Evolutionary conservation across 2,113 vertebrate genomes (phyloP), one percentile per base, ranked within the genome.

Genomic region (Pterophyllum scalare): DNA sequence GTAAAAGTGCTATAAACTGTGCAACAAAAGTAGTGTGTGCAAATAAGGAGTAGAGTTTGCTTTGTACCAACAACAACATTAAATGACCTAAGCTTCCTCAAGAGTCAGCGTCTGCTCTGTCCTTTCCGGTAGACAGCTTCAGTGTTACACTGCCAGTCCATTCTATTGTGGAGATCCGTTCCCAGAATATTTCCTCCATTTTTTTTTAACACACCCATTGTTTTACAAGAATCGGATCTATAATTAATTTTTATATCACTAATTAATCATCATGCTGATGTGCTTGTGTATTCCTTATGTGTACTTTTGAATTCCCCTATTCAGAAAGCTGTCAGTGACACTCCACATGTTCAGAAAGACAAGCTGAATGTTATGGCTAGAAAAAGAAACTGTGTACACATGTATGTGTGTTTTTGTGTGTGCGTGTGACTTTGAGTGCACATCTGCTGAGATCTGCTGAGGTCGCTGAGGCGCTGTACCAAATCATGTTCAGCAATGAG

Each of bases 241-340:
- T 31, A 4, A 60, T 5, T 17, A 49, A 3, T 49, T 49, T 5
- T 2, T 6, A 19, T 19, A 20, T 11, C 64, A 40, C 35, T 74
- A 15, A 77, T 49, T 49, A 49, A 49, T 49, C 15, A 38, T 35
- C 67, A 40, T 11, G 28, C 15, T 5, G 17, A 1, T 13, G 3
- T 67, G 35, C 26, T 28, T 58, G 3, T 17, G 33, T 24, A 8
- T 75, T 54, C 24, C 24, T 52, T 40, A 72, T 4, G 9, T 57
- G 26, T 38, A 15, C 9, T 5, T 87, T 43, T 13, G 1, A 57
- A 59, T 26, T 35, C 5, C 5, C 22, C 19, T 61, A 14, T 57
- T 56, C 80, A 83, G 43, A 61, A 65, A 88, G 22, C 81, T 87
- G 83, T 84, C 87, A 86, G n/a, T 89, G 88, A 89, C 2, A 12